phyloP scores from a whole-genome alignment of 53 echinoderm and acorn worm species.

The Stichopus horrens region DNA sequence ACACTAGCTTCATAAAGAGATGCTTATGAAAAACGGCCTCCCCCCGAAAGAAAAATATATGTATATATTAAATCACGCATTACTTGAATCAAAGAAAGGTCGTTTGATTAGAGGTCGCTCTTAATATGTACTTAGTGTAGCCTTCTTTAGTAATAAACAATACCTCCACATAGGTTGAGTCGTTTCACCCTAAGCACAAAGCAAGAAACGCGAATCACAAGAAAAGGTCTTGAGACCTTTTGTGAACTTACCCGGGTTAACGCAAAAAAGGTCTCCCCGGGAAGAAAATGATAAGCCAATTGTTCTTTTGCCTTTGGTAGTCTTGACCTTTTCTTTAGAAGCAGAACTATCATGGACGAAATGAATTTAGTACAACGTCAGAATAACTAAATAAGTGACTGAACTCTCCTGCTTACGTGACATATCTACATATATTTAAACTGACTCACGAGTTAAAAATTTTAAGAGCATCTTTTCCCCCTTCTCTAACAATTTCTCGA shows the following conservation, averaged over 20 bases:
- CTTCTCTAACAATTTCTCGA: not conserved
- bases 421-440: too few species aligned
- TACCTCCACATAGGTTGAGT: not conserved
- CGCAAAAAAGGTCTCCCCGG: conserved; percentile 1
- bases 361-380: not conserved
- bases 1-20: too few species aligned
- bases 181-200: too few species aligned
- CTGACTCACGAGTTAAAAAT: not conserved
- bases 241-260: not conserved
- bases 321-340: conserved; percentile 17
- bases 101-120: too few species aligned
- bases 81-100: too few species aligned
- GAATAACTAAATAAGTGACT: too few species aligned
- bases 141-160: too few species aligned
- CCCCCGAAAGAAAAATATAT: too few species aligned
- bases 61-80: too few species aligned
- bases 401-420: too few species aligned
- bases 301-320: not conserved
- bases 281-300: conserved; percentile 8
- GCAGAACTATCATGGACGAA: not conserved
- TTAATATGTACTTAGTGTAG: too few species aligned
- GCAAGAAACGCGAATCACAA: not conserved
- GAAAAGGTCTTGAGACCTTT: conserved; percentile 34
- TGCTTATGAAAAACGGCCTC: too few species aligned
- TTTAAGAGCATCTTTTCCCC: not conserved